Evolutionary conservation across 2,888 invertebrate species (phyloP).

Genomic region (Melanotus villosus): DNA sequence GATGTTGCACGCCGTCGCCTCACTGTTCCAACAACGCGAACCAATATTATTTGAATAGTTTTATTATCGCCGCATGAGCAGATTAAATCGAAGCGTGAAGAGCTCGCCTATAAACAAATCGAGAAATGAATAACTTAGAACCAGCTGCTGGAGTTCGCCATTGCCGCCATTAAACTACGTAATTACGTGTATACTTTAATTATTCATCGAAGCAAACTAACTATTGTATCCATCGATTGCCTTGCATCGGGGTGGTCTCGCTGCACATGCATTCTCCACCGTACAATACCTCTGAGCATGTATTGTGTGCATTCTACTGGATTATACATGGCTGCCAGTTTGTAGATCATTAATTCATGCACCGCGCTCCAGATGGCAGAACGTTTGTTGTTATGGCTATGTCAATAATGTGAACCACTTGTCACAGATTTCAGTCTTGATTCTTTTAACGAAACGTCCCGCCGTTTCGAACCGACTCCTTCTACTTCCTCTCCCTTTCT

Average conservation of each 20-base stretch:
- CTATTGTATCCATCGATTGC: slow-evolving; percentile 64
- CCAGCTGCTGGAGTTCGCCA: slow-evolving; percentile 32
- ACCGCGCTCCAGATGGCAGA: slow-evolving; percentile 59
- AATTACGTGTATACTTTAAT: slow-evolving; percentile 62
- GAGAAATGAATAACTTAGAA: slow-evolving; percentile 33
- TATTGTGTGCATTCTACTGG: slow-evolving; percentile 61
- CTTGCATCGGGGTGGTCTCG: slow-evolving; percentile 61
- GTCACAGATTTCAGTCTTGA: slow-evolving; percentile 32
- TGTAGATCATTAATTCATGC: slow-evolving; percentile 62
- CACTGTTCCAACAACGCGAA: slow-evolving; percentile 36
- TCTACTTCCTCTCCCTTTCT: no score
- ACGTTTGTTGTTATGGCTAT: slow-evolving; percentile 52
- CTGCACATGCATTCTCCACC: slow-evolving; percentile 61
- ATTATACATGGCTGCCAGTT: slow-evolving; percentile 62
- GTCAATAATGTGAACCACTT: slow-evolving; percentile 50
- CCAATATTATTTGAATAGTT: slow-evolving; percentile 46
- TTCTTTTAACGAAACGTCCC: slow-evolving; percentile 20
- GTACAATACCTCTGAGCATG: slow-evolving; percentile 63
- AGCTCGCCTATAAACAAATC: slow-evolving; percentile 40
- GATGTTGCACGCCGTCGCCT: slow-evolving; percentile 49
- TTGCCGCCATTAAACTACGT: slow-evolving; percentile 55
- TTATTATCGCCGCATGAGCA: slow-evolving; percentile 43
- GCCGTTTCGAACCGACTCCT: background rate
- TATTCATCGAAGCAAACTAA: slow-evolving; percentile 63
- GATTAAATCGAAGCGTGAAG: slow-evolving; percentile 42